Conservation (phyloP, 2,888 invertebrate species). For the Cantharis flavilabris region DNA sequence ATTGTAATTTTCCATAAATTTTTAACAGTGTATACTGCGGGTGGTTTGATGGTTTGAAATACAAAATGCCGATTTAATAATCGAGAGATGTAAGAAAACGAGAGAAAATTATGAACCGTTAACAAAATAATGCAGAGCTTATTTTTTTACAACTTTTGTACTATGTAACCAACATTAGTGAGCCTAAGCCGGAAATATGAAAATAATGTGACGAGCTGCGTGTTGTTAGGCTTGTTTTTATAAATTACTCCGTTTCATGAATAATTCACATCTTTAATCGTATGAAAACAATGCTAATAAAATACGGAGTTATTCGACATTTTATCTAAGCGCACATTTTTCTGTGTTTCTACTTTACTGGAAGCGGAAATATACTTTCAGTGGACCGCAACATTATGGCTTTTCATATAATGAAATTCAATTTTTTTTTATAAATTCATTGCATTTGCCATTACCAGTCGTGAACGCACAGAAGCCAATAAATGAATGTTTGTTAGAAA, state of each 20-base stretch:
- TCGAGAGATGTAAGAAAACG: not conserved
- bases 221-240: slow-evolving; percentile 18
- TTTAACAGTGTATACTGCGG: no score
- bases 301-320: slow-evolving; percentile 10
- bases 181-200: slow-evolving; percentile 13
- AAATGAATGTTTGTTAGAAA: not conserved
- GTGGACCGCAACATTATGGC: not conserved
- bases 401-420: not conserved
- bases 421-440: not conserved
- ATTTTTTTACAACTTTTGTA: not conserved
- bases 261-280: slow-evolving; percentile 25
- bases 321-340: slow-evolving; percentile 1
- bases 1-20: no score
- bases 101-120: not conserved
- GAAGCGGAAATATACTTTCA: slow-evolving; percentile 11
- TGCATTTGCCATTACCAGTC: not conserved
- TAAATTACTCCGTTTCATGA: slow-evolving; percentile 17
- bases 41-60: no score
- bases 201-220: slow-evolving; percentile 12
- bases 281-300: slow-evolving; percentile 22
- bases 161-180: not conserved
- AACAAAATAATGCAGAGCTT: not conserved
- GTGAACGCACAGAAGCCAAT: not conserved
- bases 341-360: not conserved
- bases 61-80: not conserved